A percentile compares a stretch with the other conserved stretches of the same genome.
phyloP scores from a whole-genome alignment of 2,888 invertebrate genomes.

The Xanthia icteritia region DNA sequence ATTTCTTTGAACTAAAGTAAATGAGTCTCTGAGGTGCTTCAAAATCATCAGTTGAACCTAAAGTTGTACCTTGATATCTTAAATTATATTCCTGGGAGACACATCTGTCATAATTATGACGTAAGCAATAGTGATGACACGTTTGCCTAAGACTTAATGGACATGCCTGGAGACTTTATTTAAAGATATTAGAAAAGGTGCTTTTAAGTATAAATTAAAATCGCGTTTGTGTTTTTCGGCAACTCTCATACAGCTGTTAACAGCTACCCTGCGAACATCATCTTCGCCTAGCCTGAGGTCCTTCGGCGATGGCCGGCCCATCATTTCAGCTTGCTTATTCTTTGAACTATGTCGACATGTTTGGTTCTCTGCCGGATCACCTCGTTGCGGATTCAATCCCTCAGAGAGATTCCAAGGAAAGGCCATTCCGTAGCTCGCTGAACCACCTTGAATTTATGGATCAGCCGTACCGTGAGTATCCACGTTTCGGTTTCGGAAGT shows the following conservation, averaged over 20 bases:
- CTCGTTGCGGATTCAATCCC: background rate
- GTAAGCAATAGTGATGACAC: conserved; percentile 4
- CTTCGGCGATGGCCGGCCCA: background rate
- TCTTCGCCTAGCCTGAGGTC: background rate
- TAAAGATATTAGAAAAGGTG: background rate
- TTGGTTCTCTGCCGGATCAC: background rate
- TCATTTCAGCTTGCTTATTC: background rate
- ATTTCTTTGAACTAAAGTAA: background rate
- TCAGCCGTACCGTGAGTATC: background rate
- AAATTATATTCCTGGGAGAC: conserved; percentile 7
- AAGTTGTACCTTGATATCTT: conserved; percentile 6
- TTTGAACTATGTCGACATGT: background rate
- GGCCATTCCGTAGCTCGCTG: background rate
- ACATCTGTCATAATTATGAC: conserved; percentile 18
- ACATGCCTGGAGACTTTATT: background rate
- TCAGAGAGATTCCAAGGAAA: background rate
- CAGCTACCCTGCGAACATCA: background rate
- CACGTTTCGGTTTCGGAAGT: background rate
- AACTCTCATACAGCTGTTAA: background rate
- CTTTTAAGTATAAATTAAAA: background rate
- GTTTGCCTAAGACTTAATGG: background rate
- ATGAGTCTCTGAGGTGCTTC: conserved; percentile 27
- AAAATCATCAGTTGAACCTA: conserved; percentile 10
- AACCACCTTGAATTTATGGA: background rate
- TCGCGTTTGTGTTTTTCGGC: background rate